These are phyloP conservation scores for Ardeotis arabs DNA, from an alignment of 2,113 vertebrate species.

Conservation along the genomic window DNA sequence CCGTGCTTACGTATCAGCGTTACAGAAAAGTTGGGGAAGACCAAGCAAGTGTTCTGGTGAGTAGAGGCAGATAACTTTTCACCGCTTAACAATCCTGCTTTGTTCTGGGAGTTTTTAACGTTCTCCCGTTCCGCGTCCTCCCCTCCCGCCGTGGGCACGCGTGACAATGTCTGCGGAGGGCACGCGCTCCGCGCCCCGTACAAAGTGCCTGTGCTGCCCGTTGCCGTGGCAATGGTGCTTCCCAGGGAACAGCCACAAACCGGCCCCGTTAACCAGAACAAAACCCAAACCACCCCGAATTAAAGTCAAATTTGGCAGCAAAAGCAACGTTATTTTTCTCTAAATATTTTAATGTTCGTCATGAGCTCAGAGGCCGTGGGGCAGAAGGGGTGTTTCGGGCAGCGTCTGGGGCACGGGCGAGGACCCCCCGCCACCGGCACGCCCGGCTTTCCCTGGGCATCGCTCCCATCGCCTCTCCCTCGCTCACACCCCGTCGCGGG, in stretches of 20 bases:
- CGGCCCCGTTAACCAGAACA: slow-evolving; percentile 58
- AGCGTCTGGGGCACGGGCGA: too few species aligned
- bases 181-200: neutral
- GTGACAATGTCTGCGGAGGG: slow-evolving; percentile 24
- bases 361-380: neutral
- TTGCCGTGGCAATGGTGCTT: slow-evolving; percentile 75
- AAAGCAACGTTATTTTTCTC: slow-evolving; percentile 1
- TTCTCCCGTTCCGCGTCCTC: neutral
- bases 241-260: slow-evolving; percentile 72
- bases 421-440: too few species aligned
- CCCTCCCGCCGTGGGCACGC: slow-evolving; percentile 1
- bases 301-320: slow-evolving; percentile 70
- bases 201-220: slow-evolving; percentile 54
- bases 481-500: neutral
- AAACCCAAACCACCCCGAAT: slow-evolving; percentile 67
- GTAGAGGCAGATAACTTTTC: neutral
- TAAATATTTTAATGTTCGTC: neutral
- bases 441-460: too few species aligned
- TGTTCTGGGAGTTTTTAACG: neutral
- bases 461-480: too few species aligned
- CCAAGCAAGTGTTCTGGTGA: neutral
- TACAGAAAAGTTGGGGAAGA: neutral
- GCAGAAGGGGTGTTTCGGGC: too few species aligned
- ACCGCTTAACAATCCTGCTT: neutral
- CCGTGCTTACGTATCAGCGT: accelerated